Evolutionary conservation across 2,113 vertebrate genomes (phyloP).

Genomic region (Aegithalos caudatus): DNA sequence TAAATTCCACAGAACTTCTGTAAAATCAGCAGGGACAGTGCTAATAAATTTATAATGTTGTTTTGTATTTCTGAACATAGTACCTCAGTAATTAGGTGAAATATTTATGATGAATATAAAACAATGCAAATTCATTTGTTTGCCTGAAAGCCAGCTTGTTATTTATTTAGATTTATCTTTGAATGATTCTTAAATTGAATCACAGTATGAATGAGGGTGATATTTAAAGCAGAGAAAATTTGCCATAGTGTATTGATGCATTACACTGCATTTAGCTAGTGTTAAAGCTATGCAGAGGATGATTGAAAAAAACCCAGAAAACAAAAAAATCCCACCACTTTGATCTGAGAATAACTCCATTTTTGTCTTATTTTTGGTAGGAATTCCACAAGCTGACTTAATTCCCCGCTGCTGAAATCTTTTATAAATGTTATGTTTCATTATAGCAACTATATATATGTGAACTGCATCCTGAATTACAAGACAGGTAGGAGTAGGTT

Average conservation of each 20-base stretch:
- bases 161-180: conserved; percentile 81
- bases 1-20: conserved; percentile 69
- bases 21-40: conserved; percentile 75
- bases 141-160: conserved; percentile 80
- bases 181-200: conserved; percentile 72
- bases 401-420: neutral
- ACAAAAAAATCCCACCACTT: neutral
- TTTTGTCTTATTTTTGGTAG: neutral
- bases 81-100: conserved; percentile 83
- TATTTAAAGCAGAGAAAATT: conserved; percentile 63
- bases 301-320: neutral
- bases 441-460: neutral
- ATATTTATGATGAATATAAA: conserved; percentile 86
- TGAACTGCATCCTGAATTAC: neutral
- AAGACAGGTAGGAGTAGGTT: neutral
- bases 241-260: neutral
- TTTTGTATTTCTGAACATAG: conserved; percentile 81
- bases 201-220: conserved; percentile 45
- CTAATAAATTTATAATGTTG: conserved; percentile 84
- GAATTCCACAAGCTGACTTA: neutral
- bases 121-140: conserved; percentile 84
- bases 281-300: neutral
- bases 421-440: neutral
- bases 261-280: neutral
- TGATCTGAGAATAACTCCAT: neutral